Conservation (phyloP, 2,888 invertebrate genomes). For the Magallana nippona region DNA sequence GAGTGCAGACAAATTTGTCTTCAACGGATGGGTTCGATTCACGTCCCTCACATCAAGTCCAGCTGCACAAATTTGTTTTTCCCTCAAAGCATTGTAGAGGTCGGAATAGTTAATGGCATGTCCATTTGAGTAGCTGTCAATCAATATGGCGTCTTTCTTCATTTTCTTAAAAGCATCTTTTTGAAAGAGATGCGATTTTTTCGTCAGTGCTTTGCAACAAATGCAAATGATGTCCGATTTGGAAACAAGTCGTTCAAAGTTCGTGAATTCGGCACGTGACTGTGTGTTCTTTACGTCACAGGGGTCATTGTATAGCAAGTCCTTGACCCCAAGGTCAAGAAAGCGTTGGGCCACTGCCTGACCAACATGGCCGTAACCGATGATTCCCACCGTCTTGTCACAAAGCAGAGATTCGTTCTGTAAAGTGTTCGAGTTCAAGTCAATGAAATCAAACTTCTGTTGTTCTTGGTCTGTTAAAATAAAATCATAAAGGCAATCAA, state of each 20-base stretch:
- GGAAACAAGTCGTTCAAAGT: slow-evolving; percentile 86
- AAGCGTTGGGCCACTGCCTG: slow-evolving; percentile 88
- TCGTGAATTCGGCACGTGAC: slow-evolving; percentile 85
- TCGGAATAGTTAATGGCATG: slow-evolving; percentile 86
- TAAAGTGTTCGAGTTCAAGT: background rate
- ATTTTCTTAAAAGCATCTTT: slow-evolving; percentile 88
- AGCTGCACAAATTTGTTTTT: slow-evolving; percentile 88
- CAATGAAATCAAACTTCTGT: background rate
- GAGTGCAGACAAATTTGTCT: slow-evolving; percentile 87
- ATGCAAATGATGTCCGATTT: slow-evolving; percentile 92
- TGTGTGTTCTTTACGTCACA: slow-evolving; percentile 81
- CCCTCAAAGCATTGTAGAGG: slow-evolving; percentile 87
- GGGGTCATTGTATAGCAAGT: slow-evolving; percentile 88
- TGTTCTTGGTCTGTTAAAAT: background rate
- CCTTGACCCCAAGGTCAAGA: slow-evolving; percentile 86
- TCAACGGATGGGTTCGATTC: slow-evolving; percentile 92
- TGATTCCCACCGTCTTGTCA: slow-evolving; percentile 85
- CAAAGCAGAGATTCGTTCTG: background rate
- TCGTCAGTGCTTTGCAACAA: slow-evolving; percentile 85
- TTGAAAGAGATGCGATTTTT: slow-evolving; percentile 85
- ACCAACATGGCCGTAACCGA: slow-evolving; percentile 75
- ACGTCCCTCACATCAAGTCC: slow-evolving; percentile 90
- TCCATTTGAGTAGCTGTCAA: slow-evolving; percentile 88
- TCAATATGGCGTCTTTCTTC: slow-evolving; percentile 91
- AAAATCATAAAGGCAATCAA: background rate